These are phyloP conservation scores for Lasiommata megera DNA, from an alignment of 2,888 invertebrate genomes.

Conservation along the genomic window DNA sequence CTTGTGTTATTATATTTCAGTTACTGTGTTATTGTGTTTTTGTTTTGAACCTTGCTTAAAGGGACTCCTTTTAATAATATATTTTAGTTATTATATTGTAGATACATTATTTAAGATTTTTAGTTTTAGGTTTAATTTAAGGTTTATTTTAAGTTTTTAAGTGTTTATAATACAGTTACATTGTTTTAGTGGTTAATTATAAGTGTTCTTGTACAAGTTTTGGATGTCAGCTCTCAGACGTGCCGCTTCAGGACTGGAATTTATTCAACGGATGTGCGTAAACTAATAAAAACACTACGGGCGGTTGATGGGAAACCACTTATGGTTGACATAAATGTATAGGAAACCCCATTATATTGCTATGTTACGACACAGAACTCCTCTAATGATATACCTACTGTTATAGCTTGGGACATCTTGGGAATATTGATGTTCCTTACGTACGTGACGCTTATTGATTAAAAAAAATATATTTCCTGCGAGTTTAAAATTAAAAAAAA, in stretches of 20 bases:
- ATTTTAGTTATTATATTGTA: too few species aligned
- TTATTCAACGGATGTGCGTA: constrained; percentile 31
- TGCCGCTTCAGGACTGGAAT: constrained; percentile 19
- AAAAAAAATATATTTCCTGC: not conserved
- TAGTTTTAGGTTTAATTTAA: too few species aligned
- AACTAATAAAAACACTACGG: constrained; percentile 28
- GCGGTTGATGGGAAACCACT: constrained; percentile 21
- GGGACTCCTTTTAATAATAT: too few species aligned
- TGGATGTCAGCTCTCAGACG: not conserved
- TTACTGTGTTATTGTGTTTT: too few species aligned
- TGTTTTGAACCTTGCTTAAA: too few species aligned
- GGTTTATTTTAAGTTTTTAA: too few species aligned
- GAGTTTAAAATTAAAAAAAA: not conserved
- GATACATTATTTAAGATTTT: too few species aligned
- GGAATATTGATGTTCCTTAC: not conserved
- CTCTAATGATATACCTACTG: constrained; percentile 7
- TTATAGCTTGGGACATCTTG: not conserved
- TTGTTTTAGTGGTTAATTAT: too few species aligned
- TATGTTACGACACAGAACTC: constrained; percentile 6
- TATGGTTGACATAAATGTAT: constrained; percentile 7
- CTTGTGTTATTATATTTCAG: too few species aligned
- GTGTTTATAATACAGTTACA: too few species aligned
- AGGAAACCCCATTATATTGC: constrained; percentile 12
- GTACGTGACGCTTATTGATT: not conserved
- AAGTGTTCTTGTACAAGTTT: too few species aligned